Base-by-base conservation (phyloP, 2,888 invertebrate species). In the Eupithecia exiguata region DNA sequence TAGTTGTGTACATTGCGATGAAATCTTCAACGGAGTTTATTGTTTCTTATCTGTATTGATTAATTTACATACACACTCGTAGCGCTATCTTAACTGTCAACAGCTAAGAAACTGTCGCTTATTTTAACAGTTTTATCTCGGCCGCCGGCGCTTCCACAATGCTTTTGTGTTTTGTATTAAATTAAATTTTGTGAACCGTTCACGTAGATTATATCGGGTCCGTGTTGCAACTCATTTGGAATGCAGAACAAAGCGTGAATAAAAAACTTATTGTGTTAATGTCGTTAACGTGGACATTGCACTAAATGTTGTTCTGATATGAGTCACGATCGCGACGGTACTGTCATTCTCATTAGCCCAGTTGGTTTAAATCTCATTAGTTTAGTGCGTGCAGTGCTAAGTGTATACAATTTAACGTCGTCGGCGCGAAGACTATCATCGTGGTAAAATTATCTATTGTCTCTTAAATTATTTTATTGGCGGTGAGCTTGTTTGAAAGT, bases 321-420 rank as follows among this genome's bases (percentile, higher is more conserved):
- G 94, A 94, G 89, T 94, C 94, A 94, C 84, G 83, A 85, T 81
- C 82, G 78, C 86, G 86, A 86, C 87, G 88, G 85, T 83, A 88
- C 87, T 89, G 91, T 90, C 89, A 87, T 85, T 86, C 88, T 91
- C 91, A 88, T 92, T 92, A 92, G 88, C 88, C 85, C 87, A 89
- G 92, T 90, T 89, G 86, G 86, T 89, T 91, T 87, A 92, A 92
- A 93, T 92, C 92, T 92, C 92, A 92, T 94, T 94, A 92, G 90
- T 91, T 87, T 88, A 86, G 90, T 92, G 92, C 91, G 92, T 92
- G 91, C 90, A 88, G 86, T 90, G 90, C 91, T 91, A 91, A 92
- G 91, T 92, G 92, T 92, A 92, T 92, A 93, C 89, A 89, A 92
- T 92, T 91, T 90, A 91, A 90, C 89, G 89, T 82, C 85, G 85